Evolutionary conservation across 2,113 vertebrate species (phyloP), one percentile per base, ranked within the genome.

Genomic region (Monarcha castaneiventris): DNA sequence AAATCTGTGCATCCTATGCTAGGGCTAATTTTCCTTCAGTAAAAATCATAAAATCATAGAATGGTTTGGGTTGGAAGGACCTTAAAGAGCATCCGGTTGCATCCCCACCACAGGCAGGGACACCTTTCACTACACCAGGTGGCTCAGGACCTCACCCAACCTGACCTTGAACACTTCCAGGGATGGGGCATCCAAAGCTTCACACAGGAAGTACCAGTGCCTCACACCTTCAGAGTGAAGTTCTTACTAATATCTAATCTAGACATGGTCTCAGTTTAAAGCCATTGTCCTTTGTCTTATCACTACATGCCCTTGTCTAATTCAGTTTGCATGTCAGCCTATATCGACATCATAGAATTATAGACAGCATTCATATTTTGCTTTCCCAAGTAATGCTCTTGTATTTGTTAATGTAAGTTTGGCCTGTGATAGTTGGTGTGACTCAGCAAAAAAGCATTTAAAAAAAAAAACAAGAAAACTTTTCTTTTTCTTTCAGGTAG

Each of bases 401-500:
- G 30, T 61, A 10, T 30, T 56, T 80, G 48, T 80, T 55, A 48
- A 37, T 74, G 2, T 66, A 37, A 44, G 9, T 74, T 83, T 85
- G 54, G 66, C 18, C n/a, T 62, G 17, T 7, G 5, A 7, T 48
- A 64, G 16, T 44, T 30, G 69, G 10, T 30, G 22, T 79, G 67
- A 76, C 9, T 27, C 30, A 33, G n/a, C 29, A 87, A 92, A 66
- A 27, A 61, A 43, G 41, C 37, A 46, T 43, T 43, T 0, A 9
- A 44, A 46, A 78, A 30, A 7, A 62, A 51, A 16, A 44, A 0
- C 6, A 66, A 22, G 12, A 41, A 62, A 49, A 43, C 2, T 49
- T 30, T 76, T 30, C 7, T 78, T 78, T 96, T 88, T 93, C 67
- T 96, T 96, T 63, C 78, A 98, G 98, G 98, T 68, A 97, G 97